Conservation (phyloP, 2,113 vertebrate species). For the Noctilio leporinus region DNA sequence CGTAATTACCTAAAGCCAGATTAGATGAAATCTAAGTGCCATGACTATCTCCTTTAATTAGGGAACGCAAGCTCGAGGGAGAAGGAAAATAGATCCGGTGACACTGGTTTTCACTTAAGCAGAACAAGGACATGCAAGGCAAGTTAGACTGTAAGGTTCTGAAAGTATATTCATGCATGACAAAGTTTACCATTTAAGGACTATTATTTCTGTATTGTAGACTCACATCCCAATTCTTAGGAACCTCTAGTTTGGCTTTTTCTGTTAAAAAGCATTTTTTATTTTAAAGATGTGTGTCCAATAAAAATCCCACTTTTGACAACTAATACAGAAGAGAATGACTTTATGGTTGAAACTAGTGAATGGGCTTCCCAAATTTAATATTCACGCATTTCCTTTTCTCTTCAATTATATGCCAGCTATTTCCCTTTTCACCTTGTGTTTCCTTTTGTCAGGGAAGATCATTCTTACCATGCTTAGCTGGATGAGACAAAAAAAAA, state of each 20-base stretch:
- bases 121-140: neutral
- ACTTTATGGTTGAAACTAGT: neutral
- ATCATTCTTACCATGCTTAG: neutral
- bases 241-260: neutral
- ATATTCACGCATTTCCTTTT: neutral
- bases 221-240: neutral
- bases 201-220: neutral
- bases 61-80: constrained; percentile 32
- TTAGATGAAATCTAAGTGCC: constrained; percentile 49
- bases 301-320: neutral
- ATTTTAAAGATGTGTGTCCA: neutral
- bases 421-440: neutral
- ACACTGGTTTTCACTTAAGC: constrained; percentile 32
- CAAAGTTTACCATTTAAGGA: neutral
- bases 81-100: neutral
- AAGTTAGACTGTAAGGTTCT: neutral
- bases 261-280: neutral
- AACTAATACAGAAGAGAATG: neutral
- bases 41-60: constrained; percentile 63
- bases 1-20: constrained; percentile 60
- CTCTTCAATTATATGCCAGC: neutral
- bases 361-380: neutral
- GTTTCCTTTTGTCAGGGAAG: neutral
- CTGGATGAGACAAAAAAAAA: neutral
- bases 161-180: constrained; percentile 1